Percentiles rank a stretch among this genome's conserved stretches.
phyloP scores from a whole-genome alignment of 1,140 invertebrate species.

The Drosophila eugracilis region DNA sequence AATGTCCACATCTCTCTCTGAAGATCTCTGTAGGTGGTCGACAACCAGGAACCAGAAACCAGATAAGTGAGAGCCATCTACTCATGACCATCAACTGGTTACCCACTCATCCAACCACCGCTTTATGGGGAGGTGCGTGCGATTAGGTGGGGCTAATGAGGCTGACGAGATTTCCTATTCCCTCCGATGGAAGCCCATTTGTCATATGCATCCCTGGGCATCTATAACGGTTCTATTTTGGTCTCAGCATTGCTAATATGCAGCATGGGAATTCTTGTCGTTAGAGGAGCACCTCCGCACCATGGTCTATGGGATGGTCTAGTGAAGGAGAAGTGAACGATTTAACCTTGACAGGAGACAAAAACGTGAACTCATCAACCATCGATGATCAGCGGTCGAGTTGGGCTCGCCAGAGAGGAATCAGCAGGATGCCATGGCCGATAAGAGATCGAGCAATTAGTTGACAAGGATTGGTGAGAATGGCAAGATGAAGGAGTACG shows the following conservation, averaged over 20 bases:
- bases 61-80: neutral
- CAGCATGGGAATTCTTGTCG: constrained; percentile 67
- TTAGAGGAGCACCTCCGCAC: constrained; percentile 31
- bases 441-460: constrained; percentile 66
- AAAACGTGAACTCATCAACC: constrained; percentile 58
- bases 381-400: constrained; percentile 49
- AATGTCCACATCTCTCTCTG: constrained; percentile 39
- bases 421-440: constrained; percentile 54
- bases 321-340: constrained; percentile 50
- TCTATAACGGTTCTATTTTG: constrained; percentile 41
- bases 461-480: constrained; percentile 35
- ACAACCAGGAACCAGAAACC: constrained; percentile 12
- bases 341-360: constrained; percentile 64
- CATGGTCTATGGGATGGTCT: constrained; percentile 24
- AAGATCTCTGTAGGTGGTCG: constrained; percentile 58
- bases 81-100: constrained; percentile 7
- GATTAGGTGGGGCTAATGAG: constrained; percentile 45
- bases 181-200: constrained; percentile 39
- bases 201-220: constrained; percentile 46
- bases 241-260: constrained; percentile 10
- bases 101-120: neutral
- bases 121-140: constrained; percentile 32
- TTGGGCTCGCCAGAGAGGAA: constrained; percentile 27
- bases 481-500: constrained; percentile 1
- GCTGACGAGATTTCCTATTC: constrained; percentile 2